phyloP scores from a whole-genome alignment of 2,888 invertebrate species.

The Heliconius erato region DNA sequence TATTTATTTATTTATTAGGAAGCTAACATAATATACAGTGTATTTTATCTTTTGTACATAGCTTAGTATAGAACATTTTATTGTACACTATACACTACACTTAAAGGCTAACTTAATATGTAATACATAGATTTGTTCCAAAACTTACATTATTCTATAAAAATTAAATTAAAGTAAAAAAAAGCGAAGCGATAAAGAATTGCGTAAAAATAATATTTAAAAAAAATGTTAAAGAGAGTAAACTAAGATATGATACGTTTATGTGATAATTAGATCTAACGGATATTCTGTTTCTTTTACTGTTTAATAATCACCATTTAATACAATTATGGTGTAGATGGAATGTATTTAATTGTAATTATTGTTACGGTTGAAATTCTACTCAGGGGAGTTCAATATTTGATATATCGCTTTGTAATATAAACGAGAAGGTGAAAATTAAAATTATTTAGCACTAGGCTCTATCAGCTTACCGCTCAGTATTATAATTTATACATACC shows the following conservation, averaged over 20 bases:
- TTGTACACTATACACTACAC: too few species aligned
- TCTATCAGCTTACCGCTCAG: background rate
- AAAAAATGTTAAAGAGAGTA: too few species aligned
- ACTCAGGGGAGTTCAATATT: background rate
- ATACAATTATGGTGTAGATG: background rate
- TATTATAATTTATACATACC: background rate
- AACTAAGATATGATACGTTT: constrained; percentile 3
- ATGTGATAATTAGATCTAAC: constrained; percentile 19
- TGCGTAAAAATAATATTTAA: too few species aligned
- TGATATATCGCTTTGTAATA: background rate
- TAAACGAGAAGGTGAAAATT: background rate
- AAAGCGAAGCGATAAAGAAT: too few species aligned
- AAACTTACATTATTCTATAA: too few species aligned
- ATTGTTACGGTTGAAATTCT: background rate
- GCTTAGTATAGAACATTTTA: too few species aligned
- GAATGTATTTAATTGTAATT: background rate
- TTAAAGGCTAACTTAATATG: too few species aligned
- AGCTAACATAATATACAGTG: too few species aligned
- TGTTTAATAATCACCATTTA: background rate
- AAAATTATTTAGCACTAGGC: background rate
- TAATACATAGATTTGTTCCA: too few species aligned
- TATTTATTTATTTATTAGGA: too few species aligned
- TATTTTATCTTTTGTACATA: too few species aligned
- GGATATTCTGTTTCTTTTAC: constrained; percentile 18
- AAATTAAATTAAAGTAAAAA: too few species aligned